Conservation (phyloP, 2,888 invertebrate genomes). For the Chironomus tentans region DNA sequence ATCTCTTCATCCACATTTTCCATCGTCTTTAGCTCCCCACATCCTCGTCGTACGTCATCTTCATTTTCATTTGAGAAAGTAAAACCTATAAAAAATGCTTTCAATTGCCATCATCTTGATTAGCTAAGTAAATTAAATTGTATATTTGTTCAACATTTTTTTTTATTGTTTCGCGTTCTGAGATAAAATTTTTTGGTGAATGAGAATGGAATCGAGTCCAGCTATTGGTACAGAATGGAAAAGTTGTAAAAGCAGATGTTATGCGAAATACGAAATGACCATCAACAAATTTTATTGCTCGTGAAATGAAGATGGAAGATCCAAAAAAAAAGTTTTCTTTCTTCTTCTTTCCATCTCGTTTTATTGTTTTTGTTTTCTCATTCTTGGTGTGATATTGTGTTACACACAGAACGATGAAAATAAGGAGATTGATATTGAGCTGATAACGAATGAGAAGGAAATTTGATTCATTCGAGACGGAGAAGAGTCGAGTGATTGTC, state of each 20-base stretch:
- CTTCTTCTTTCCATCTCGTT: neutral
- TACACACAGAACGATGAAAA: too few relatives aligned
- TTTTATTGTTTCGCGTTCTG: neutral
- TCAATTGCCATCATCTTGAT: constrained; percentile 4
- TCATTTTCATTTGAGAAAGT: neutral
- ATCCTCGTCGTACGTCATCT: too few relatives aligned
- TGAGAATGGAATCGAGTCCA: too few relatives aligned
- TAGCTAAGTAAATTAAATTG: constrained; percentile 10
- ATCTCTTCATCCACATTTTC: neutral
- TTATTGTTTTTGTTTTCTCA: too few relatives aligned
- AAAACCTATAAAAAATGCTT: neutral
- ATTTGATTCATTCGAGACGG: neutral
- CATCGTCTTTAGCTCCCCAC: too few relatives aligned
- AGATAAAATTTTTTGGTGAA: neutral
- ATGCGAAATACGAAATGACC: neutral
- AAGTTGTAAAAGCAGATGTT: neutral
- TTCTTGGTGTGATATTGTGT: too few relatives aligned
- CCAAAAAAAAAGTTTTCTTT: neutral
- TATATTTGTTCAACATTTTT: neutral
- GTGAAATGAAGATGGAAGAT: neutral
- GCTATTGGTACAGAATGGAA: too few relatives aligned
- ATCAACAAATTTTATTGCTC: constrained; percentile 6
- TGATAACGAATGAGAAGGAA: neutral
- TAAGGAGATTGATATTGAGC: neutral
- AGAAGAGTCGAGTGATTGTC: neutral